phyloP scores from a whole-genome alignment of 2,113 vertebrate genomes.

The Dicentrarchus labrax region DNA sequence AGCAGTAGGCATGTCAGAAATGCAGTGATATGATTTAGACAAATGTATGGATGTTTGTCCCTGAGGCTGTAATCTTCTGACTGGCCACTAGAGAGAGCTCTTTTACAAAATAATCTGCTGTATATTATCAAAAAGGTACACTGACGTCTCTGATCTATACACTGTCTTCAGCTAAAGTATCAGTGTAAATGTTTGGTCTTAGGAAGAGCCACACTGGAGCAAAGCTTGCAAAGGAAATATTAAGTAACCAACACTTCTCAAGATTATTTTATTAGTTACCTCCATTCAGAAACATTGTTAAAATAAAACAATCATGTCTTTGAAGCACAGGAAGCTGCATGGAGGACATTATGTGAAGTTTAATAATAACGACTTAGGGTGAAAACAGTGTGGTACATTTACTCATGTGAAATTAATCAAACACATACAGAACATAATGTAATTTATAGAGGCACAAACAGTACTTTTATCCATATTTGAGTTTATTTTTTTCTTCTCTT shows the following conservation, averaged over 20 bases:
- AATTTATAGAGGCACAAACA: constrained; percentile 26
- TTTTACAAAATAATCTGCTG: background rate
- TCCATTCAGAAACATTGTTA: constrained; percentile 17
- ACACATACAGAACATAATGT: constrained; percentile 27
- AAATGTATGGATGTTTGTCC: background rate
- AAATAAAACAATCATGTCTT: constrained; percentile 44
- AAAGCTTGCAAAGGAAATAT: background rate
- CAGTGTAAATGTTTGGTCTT: background rate
- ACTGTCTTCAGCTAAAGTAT: too few relatives aligned
- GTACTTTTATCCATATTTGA: constrained; percentile 23
- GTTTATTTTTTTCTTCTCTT: background rate
- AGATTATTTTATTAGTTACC: constrained; percentile 44
- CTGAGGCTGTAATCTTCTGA: background rate
- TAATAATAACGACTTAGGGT: background rate
- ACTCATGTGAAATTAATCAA: constrained; percentile 16
- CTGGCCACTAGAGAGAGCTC: constrained; percentile 45
- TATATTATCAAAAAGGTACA: background rate
- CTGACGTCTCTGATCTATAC: background rate
- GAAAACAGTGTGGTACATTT: constrained; percentile 15
- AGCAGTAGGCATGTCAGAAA: background rate
- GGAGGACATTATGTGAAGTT: constrained; percentile 6
- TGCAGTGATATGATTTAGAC: too few relatives aligned
- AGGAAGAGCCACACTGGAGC: background rate
- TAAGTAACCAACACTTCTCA: background rate
- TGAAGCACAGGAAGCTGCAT: constrained; percentile 16